Evolutionary conservation across 2,888 invertebrate genomes (phyloP), one percentile per base, ranked within the genome.

Genomic region (Lycophotia porphyrea): DNA sequence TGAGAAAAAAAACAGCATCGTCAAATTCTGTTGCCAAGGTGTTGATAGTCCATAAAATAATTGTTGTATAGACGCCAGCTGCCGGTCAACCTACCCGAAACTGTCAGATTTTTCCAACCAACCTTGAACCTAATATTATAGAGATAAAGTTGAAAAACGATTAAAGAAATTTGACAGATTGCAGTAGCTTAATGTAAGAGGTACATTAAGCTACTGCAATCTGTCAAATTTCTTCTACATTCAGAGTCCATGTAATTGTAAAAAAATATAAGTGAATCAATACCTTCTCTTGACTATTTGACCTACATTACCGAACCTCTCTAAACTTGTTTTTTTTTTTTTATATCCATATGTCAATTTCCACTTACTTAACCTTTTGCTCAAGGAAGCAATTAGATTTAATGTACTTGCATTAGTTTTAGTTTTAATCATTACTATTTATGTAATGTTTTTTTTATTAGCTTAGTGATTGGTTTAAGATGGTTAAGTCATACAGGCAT

Each of bases 381-480:
- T 87, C 82, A 81, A 85, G 87, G 87, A 88, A 88, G 88, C 85
- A 84, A 88, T 88, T 85, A 87, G 74, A 66, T 80, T 76, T 87
- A 87, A 88, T 86, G 81, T 74, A 82, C 24, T 79, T 77, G 74
- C 81, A 85, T 87, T 86, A 75, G 74, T 64, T 61, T 74, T 67
- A 71, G 31, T 71, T 69, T 69, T 52, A 52, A 74, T 61, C 21
- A 64, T 78, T 75, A 77, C 71, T 66, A 49, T 66, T 75, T 69
- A 67, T 65, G 74, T 74, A 75, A 58, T 66, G 42, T 47, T 64
- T 64, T 68, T 75, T 72, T 84, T 42, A 2, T 55, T 47, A 36
- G 44, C 58, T 65, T 31, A n/a, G 9, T 65, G 18, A 69, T 71
- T 52, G 52, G 18, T 31, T 47, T 73, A 39, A 55, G 65, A 61